Evolutionary conservation across 2,797 vertebrate species (phyloP), one percentile per base, ranked within the genome.

Genomic region (Heterohyrax brucei): DNA sequence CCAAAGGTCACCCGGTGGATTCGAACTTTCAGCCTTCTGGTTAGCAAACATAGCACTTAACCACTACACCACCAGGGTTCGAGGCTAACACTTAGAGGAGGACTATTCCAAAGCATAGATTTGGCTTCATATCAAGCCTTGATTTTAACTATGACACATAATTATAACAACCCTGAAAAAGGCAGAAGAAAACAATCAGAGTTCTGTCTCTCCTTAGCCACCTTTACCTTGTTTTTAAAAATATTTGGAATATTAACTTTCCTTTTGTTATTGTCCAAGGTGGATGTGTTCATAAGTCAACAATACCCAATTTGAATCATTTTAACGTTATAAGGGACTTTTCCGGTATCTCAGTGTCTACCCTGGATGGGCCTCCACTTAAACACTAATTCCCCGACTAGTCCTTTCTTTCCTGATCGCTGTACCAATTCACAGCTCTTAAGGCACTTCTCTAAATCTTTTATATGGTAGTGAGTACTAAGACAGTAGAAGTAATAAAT

Each of bases 401-500:
- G 44, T 14, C 3, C 8, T 79, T 81, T 84, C 64, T 85, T 82
- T 73, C n/a, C 72, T 61, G 3, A 28, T 72, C 53, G 73, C 77
- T 48, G 5, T 39, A 13, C 30, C 59, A 91, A n/a, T 87, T 53
- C 22, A 39, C 28, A 83, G 7, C 1, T 80, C 70, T 66, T 87
- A 78, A 48, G 2, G 22, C 10, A 75, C 24, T 75, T 91, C 8
- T 64, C 53, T 44, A 92, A 95, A n/a, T 73, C 88, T 53, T 88
- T 85, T 39, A 73, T 79, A 73, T 88, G 33, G 7, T 73, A 91
- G 0, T 78, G 24, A 33, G 28, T 59, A 46, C 5, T 77, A 78
- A 95, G 94, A 87, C 21, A 81, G 19, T 33, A 44, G 79, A 87
- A 85, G 5, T 16, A 87, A 92, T n/a, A 66, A 93, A 86, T 82